Conservation (phyloP, 1,140 invertebrate species). For the Drosophila melanica region DNA sequence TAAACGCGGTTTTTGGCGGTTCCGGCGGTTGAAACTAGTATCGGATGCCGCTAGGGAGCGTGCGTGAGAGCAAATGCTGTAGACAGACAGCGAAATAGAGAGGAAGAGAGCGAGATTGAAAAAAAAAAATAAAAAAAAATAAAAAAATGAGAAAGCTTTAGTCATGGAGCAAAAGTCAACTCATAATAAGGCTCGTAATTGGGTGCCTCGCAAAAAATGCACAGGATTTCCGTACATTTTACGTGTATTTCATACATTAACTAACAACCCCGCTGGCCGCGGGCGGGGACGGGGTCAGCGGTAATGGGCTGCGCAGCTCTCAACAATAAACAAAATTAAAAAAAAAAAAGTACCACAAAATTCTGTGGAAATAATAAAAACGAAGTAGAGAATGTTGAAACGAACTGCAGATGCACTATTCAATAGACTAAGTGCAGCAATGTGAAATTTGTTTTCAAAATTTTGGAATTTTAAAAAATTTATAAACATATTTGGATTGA, state of each 20-base stretch:
- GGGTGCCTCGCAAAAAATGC: slow-evolving; percentile 60
- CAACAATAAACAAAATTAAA: slow-evolving; percentile 61
- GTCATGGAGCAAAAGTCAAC: slow-evolving; percentile 33
- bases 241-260: slow-evolving; percentile 69
- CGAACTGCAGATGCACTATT: slow-evolving; percentile 18
- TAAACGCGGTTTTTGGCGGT: slow-evolving; percentile 39
- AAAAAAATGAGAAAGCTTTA: neutral
- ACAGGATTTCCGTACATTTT: slow-evolving; percentile 73
- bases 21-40: slow-evolving; percentile 24
- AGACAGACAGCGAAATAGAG: neutral
- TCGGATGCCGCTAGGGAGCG: slow-evolving; percentile 41
- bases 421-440: too few relatives aligned
- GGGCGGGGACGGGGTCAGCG: slow-evolving; percentile 15
- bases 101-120: slow-evolving; percentile 26
- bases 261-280: slow-evolving; percentile 49
- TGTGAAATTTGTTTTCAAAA: too few relatives aligned
- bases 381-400: neutral
- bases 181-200: slow-evolving; percentile 51
- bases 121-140: neutral
- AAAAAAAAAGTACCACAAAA: slow-evolving; percentile 43
- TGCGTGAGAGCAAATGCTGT: slow-evolving; percentile 7
- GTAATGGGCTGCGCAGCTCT: slow-evolving; percentile 31
- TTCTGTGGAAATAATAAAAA: slow-evolving; percentile 9
- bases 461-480: neutral
- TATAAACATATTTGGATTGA: neutral